Evolutionary conservation across 35 echinoderm and acorn worm species (phyloP).

Genomic region (Apostichopus californicus): DNA sequence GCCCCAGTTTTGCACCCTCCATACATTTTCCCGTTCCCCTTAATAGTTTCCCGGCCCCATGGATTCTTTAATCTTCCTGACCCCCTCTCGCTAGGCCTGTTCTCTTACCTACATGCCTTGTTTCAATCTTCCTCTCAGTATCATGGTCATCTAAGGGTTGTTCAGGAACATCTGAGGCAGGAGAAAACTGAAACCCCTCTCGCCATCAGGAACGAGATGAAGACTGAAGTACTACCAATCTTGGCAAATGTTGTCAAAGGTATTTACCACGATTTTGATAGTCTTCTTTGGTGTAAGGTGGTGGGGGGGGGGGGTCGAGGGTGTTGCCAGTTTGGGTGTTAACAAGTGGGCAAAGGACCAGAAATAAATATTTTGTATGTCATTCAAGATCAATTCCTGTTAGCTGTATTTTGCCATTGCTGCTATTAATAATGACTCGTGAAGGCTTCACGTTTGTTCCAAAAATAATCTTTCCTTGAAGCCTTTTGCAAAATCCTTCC

Average conservation of each 20-base stretch:
- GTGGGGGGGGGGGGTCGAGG: too few relatives aligned
- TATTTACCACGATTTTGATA: neutral
- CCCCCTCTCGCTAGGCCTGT: too few relatives aligned
- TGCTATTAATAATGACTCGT: too few relatives aligned
- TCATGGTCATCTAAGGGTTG: constrained; percentile 67
- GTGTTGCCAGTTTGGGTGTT: too few relatives aligned
- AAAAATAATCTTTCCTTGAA: neutral
- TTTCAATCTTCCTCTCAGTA: constrained; percentile 48
- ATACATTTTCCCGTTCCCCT: too few relatives aligned
- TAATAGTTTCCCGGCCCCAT: too few relatives aligned
- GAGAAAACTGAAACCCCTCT: constrained; percentile 67
- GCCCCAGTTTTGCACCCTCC: too few relatives aligned
- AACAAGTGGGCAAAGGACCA: too few relatives aligned
- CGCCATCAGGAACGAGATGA: constrained; percentile 49
- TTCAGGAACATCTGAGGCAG: constrained; percentile 57
- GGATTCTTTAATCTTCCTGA: too few relatives aligned
- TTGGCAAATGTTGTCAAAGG: constrained; percentile 72
- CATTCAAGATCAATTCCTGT: neutral
- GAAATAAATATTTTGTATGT: neutral
- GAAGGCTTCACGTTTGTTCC: neutral
- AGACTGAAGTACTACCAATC: constrained; percentile 78
- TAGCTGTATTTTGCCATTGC: too few relatives aligned
- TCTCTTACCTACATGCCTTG: too few relatives aligned
- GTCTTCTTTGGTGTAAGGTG: neutral
- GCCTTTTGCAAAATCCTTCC: neutral